Conservation (phyloP, 2,888 invertebrate genomes). For the Steromphala cineraria region DNA sequence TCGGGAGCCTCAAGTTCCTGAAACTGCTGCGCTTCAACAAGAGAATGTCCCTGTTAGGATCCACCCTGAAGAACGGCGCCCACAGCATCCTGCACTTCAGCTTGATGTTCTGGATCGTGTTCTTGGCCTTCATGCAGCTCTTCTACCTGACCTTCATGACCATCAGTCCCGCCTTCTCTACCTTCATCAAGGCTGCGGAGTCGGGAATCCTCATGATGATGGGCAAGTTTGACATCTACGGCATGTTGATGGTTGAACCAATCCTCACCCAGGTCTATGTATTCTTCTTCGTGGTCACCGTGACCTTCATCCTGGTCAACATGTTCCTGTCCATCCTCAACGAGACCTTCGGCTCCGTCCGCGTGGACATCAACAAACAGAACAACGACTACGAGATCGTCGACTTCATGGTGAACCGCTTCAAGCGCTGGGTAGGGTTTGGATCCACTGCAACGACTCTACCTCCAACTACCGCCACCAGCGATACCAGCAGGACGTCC, state of each 20-base stretch:
- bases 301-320: constrained; percentile 74
- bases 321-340: constrained; percentile 75
- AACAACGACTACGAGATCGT: constrained; percentile 75
- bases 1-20: constrained; percentile 77
- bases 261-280: constrained; percentile 68
- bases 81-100: constrained; percentile 70
- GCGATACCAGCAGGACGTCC: background rate
- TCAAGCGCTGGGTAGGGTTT: constrained; percentile 63
- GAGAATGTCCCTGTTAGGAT: constrained; percentile 68
- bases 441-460: constrained; percentile 29
- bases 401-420: constrained; percentile 69
- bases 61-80: constrained; percentile 67
- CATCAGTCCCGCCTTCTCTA: constrained; percentile 50
- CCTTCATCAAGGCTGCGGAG: constrained; percentile 61
- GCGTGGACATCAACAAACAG: constrained; percentile 67
- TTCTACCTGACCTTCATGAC: constrained; percentile 72
- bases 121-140: constrained; percentile 73
- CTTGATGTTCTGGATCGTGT: constrained; percentile 73
- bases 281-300: constrained; percentile 68
- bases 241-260: constrained; percentile 65
- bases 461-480: background rate
- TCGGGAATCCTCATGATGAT: constrained; percentile 74
- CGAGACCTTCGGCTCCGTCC: constrained; percentile 71
- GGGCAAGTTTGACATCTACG: constrained; percentile 74
- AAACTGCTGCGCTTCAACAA: constrained; percentile 77